Base-by-base conservation (phyloP, 92 coral and sea anemone species). In the Muricea muricata region DNA sequence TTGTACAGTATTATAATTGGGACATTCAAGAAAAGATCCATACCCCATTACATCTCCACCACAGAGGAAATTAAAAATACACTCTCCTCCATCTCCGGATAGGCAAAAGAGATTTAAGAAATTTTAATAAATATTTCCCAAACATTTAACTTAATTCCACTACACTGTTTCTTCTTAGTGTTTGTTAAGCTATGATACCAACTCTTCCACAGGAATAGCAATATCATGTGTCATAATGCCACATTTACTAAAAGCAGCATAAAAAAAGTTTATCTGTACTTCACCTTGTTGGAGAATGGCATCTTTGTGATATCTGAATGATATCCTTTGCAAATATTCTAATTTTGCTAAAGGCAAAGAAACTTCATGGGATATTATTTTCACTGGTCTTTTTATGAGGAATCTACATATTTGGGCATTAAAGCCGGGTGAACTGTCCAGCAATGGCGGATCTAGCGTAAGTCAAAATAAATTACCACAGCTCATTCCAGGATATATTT, bases 181-280 rank as follows among this genome's bases (percentile, higher is more conserved):
- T 37, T 45, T 8, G 14, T 18, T 45, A 45, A 5, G 50, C 50
- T 45, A 45, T 45, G 50, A 45, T 18, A 45, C 69, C 9, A 33
- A 58, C 58, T 78, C 84, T 78, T 78, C 84, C 6, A 12, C 58
- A 55, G 84, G 54, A 30, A 78, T 78, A 34, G 84, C 84, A 45
- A 55, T 58, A 78, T 78, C 84, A 54, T 78, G 68, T 56, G 84
- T 78, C 84, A 78, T 52, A 45, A 78, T 78, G 35, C 84, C 84
- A 78, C 84, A 55, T 48, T 55, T 54, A 55, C 58, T 78, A 46
- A 78, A 78, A 24, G 84, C 84, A 35, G 84, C 32, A 78, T 78
- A 8, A 45, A 45, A 45, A 65, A 81, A 81, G 26, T 39, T 81
- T 46, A 81, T 35, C 77, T 81, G 85, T 30, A 65, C 58, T 65